phyloP scores from a whole-genome alignment of 2,888 invertebrate genomes.

The Tromatobia lineatoria region DNA sequence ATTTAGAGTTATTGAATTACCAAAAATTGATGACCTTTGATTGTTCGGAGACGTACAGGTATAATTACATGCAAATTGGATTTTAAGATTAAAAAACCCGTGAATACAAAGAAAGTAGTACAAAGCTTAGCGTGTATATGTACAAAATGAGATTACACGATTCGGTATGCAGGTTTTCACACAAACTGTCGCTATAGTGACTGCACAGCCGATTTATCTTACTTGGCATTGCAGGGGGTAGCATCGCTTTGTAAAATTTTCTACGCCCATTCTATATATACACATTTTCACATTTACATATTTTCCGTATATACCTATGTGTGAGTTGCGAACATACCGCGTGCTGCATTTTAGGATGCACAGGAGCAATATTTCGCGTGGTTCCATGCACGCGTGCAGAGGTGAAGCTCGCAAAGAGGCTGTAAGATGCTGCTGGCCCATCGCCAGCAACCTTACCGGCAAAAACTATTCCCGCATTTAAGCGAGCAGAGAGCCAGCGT shows the following conservation, averaged over 20 bases:
- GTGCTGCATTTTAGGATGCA: slow-evolving; percentile 5
- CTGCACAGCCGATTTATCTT: slow-evolving; percentile 1
- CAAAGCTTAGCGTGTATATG: not conserved
- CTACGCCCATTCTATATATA: slow-evolving; percentile 25
- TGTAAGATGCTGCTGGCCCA: slow-evolving; percentile 56
- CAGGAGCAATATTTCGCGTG: slow-evolving; percentile 38
- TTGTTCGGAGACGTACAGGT: too few species aligned
- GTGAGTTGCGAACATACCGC: not conserved
- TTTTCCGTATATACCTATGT: too few species aligned
- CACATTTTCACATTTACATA: too few species aligned
- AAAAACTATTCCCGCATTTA: slow-evolving; percentile 67
- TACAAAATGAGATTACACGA: slow-evolving; percentile 23
- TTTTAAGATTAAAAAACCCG: too few species aligned
- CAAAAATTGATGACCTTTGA: too few species aligned
- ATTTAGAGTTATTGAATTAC: too few species aligned
- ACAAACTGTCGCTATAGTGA: slow-evolving; percentile 15
- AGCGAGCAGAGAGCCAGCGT: slow-evolving; percentile 26
- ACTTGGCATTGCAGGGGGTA: slow-evolving; percentile 13
- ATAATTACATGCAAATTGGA: too few species aligned
- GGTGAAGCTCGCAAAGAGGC: slow-evolving; percentile 39
- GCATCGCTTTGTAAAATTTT: slow-evolving; percentile 40
- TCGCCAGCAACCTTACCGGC: slow-evolving; percentile 65
- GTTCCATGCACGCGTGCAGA: slow-evolving; percentile 34
- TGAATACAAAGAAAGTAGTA: too few species aligned
- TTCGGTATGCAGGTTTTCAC: not conserved